A percentile compares a stretch with the other conserved stretches of the same genome.
phyloP scores from a whole-genome alignment of 2,888 invertebrate genomes.

The Boloria euphrosyne region DNA sequence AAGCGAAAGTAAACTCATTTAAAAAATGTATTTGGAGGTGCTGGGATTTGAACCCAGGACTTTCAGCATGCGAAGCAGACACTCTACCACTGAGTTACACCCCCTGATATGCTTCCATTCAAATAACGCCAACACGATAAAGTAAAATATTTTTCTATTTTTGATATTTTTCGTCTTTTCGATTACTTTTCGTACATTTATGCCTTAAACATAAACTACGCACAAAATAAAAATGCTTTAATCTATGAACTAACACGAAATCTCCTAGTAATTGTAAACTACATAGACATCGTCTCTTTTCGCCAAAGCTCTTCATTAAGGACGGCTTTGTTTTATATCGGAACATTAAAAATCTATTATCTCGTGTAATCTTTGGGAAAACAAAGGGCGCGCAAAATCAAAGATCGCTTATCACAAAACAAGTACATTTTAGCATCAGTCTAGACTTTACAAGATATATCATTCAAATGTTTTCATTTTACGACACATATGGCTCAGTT shows the following conservation, averaged over 20 bases:
- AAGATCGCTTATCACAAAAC: constrained; percentile 26
- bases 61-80: constrained; percentile 87
- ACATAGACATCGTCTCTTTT: neutral
- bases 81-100: constrained; percentile 61
- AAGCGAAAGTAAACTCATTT: too few species aligned
- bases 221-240: too few species aligned
- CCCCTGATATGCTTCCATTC: too few species aligned
- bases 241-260: neutral
- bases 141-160: too few species aligned
- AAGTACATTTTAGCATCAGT: constrained; percentile 32
- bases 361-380: constrained; percentile 8
- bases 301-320: constrained; percentile 24
- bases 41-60: constrained; percentile 86
- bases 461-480: too few species aligned
- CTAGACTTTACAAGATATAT: too few species aligned
- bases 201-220: too few species aligned
- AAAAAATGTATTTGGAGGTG: constrained; percentile 70
- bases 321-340: constrained; percentile 25
- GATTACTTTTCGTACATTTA: too few species aligned
- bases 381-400: constrained; percentile 28
- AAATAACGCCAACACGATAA: too few species aligned
- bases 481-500: too few species aligned
- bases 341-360: constrained; percentile 34
- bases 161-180: too few species aligned
- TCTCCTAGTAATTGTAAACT: neutral